A percentile compares a stretch with the other conserved stretches of the same genome.
phyloP scores from a whole-genome alignment of 2,797 vertebrate genomes.

The Enteromius radiatus region DNA sequence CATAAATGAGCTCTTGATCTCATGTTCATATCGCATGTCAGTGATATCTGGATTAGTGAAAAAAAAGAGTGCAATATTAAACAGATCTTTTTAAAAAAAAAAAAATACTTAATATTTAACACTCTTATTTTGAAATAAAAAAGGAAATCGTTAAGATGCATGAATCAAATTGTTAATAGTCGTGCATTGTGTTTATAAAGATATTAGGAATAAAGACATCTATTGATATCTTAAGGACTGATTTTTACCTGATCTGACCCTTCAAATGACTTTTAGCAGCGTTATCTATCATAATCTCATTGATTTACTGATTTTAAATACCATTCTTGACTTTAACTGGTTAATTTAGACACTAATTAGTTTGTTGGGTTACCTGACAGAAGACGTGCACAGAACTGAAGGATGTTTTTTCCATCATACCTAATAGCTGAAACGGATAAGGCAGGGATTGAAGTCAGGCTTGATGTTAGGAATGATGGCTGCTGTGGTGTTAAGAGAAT shows the following conservation, averaged over 20 bases:
- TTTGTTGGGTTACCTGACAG: not conserved
- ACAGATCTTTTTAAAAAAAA: too few species aligned
- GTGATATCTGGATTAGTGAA: not conserved
- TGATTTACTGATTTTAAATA: not conserved
- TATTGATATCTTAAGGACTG: not conserved
- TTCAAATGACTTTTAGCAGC: not conserved
- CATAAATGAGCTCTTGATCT: slow-evolving; percentile 8
- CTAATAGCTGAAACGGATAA: not conserved
- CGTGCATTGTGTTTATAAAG: not conserved
- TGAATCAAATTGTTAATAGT: not conserved
- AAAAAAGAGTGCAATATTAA: too few species aligned
- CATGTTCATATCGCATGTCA: not conserved
- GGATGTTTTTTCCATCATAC: not conserved
- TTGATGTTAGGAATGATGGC: not conserved
- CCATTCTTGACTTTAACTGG: not conserved
- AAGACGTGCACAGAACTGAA: not conserved
- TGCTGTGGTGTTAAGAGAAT: slow-evolving; percentile 15
- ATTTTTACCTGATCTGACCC: not conserved
- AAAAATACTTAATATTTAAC: not conserved
- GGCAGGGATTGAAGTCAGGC: slow-evolving; percentile 16
- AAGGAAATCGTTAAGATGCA: not conserved
- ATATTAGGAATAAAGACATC: not conserved
- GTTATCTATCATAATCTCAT: not conserved
- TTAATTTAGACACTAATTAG: not conserved
- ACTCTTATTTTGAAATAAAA: not conserved